Percentiles rank a stretch among this genome's conserved stretches.
These are phyloP conservation scores for Notodromas monacha DNA, from an alignment of 2,888 invertebrate species.

Conservation along the genomic window DNA sequence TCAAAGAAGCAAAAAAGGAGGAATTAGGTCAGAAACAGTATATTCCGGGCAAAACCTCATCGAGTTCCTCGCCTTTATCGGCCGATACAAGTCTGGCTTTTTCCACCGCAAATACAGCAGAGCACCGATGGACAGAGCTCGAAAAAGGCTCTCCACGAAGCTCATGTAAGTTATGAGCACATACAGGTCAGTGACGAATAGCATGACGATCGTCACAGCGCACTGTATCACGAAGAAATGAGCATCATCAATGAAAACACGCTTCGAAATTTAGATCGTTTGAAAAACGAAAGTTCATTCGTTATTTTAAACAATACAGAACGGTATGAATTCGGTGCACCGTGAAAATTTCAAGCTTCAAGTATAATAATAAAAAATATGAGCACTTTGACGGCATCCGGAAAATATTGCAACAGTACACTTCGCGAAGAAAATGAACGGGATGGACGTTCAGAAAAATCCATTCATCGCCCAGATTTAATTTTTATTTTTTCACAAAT, in stretches of 20 bases:
- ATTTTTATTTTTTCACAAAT: too few relatives aligned
- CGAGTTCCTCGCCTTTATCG: constrained; percentile 28
- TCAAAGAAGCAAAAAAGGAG: constrained; percentile 13
- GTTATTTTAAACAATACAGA: not conserved
- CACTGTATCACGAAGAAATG: constrained; percentile 24
- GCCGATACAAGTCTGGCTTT: constrained; percentile 35
- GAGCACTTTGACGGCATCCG: too few relatives aligned
- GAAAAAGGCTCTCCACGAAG: constrained; percentile 64
- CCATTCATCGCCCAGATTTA: too few relatives aligned
- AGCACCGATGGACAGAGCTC: constrained; percentile 46
- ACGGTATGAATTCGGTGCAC: too few relatives aligned
- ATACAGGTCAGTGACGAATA: constrained; percentile 50
- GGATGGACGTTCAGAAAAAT: too few relatives aligned
- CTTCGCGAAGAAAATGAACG: too few relatives aligned
- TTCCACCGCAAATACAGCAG: constrained; percentile 49
- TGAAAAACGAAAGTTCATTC: not conserved
- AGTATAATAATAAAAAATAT: too few relatives aligned
- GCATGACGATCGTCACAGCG: constrained; percentile 38
- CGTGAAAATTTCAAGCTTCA: too few relatives aligned
- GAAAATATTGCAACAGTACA: too few relatives aligned
- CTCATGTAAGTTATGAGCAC: constrained; percentile 62
- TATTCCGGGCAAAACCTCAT: constrained; percentile 5
- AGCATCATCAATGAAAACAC: not conserved
- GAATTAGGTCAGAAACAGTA: constrained; percentile 1
- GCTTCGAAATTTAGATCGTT: not conserved